Base-by-base conservation (phyloP, 2,888 invertebrate genomes). In the Calephelis perditalis region DNA sequence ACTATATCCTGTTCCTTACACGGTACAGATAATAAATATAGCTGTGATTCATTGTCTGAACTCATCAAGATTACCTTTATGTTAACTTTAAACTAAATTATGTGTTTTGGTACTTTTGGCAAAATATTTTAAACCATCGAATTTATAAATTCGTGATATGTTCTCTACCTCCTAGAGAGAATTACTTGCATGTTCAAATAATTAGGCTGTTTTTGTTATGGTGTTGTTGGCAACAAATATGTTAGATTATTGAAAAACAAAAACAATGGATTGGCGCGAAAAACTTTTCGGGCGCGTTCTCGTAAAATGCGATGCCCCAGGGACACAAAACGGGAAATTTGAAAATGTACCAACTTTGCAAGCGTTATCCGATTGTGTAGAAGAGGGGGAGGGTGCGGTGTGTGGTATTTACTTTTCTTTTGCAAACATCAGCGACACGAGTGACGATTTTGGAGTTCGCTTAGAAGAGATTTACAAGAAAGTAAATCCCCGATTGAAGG, bases 391-490 rank as follows among this genome's bases (percentile, higher is more conserved):
- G 10, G 92, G 92, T 10, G 78, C 92, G 59, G 80, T 88, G 37
- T 92, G 93, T 71, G 94, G 94, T 43, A 89, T 94, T 67, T 94
- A 94, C 76, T 94, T 94, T 78, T 94, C 94, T 58, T 94, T 94
- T 75, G 94, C 94, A 12, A 94, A 94, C 71, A 92, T 94, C 65
- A 93, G 93, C 77, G 92, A 92, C 65, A 91, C 92, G 56, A 93
- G 93, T 86, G 94, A 94, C 74, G 94, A 94, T 73, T 93, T 94
- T 67, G 92, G 93, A 12, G 91, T 92, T 67, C 92, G 93, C 70
- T 81, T 94, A 71, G 86, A 91, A 67, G 92, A 93, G 63, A 82
- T 94, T 45, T 94, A 92, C 70, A 90, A 84, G 62, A 75, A 75
- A 45, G 86, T 86, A 65, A 79, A 84, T 65, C 92, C 91, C 62